A percentile compares a stretch with the other conserved stretches of the same genome.
Conservation (phyloP, 2,888 invertebrate species). For the Synanthedon vespiformis region DNA sequence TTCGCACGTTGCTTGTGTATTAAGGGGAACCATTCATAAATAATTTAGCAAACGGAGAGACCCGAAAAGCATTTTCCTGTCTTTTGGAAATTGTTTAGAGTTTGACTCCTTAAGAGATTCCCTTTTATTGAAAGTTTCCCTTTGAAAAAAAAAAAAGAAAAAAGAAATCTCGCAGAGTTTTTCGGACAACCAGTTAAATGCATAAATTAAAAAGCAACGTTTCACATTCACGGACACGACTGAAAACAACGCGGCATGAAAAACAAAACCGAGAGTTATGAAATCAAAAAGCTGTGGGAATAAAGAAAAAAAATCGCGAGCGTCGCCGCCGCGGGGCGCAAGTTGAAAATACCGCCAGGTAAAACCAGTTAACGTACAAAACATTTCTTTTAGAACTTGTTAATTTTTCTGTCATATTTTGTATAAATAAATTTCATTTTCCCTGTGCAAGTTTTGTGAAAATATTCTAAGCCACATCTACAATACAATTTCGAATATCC, state of each 20-base stretch:
- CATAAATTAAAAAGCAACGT: not conserved
- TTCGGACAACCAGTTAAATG: not conserved
- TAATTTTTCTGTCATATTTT: too few relatives aligned
- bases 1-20: constrained; percentile 38
- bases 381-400: too few relatives aligned
- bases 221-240: not conserved
- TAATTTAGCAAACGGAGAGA: constrained; percentile 46
- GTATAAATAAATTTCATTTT: too few relatives aligned
- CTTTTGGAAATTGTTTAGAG: constrained; percentile 39
- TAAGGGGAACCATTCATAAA: constrained; percentile 50
- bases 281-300: not conserved
- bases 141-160: not conserved
- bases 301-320: not conserved
- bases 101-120: constrained; percentile 29
- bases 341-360: not conserved
- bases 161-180: too few relatives aligned
- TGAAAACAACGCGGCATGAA: not conserved
- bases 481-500: too few relatives aligned
- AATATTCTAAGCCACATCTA: too few relatives aligned
- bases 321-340: not conserved
- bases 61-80: constrained; percentile 36
- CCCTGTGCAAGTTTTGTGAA: too few relatives aligned
- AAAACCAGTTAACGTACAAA: too few relatives aligned
- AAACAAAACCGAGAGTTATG: not conserved
- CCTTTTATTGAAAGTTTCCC: constrained; percentile 8